Evolutionary conservation across 2,888 invertebrate genomes (phyloP).

Genomic region (Drosophila koepferae): DNA sequence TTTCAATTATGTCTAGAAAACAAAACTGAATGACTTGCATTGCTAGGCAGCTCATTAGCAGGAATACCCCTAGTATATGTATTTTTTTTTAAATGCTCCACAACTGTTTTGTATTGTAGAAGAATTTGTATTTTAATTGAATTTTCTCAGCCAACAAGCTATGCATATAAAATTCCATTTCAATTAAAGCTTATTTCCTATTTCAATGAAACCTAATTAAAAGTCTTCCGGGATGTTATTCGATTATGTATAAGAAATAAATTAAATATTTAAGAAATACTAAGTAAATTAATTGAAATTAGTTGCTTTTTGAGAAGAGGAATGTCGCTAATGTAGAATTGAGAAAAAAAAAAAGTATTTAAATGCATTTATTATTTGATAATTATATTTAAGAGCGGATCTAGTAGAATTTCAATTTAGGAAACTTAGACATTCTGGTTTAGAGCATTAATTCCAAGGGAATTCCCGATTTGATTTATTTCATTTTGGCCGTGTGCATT

Average conservation of each 20-base stretch:
- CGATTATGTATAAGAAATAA: not conserved
- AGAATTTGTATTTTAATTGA: conserved; percentile 4
- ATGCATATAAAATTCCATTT: not conserved
- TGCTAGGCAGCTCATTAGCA: not conserved
- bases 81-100: not conserved
- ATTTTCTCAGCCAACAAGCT: not conserved
- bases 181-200: conserved; percentile 4
- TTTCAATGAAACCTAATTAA: conserved; percentile 6
- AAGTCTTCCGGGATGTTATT: not conserved
- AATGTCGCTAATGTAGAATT: not conserved
- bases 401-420: not conserved
- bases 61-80: not conserved
- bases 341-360: too few relatives aligned
- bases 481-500: not conserved
- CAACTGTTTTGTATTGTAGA: not conserved
- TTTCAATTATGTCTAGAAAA: not conserved
- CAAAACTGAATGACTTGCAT: not conserved
- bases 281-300: not conserved
- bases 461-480: not conserved
- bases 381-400: not conserved
- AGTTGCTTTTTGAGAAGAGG: not conserved
- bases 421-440: rapidly evolving
- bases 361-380: not conserved
- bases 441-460: not conserved
- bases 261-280: not conserved